Evolutionary conservation across 1,140 invertebrate genomes (phyloP), one percentile per base, ranked within the genome.

Genomic region (Gonioctena quinquepunctata): DNA sequence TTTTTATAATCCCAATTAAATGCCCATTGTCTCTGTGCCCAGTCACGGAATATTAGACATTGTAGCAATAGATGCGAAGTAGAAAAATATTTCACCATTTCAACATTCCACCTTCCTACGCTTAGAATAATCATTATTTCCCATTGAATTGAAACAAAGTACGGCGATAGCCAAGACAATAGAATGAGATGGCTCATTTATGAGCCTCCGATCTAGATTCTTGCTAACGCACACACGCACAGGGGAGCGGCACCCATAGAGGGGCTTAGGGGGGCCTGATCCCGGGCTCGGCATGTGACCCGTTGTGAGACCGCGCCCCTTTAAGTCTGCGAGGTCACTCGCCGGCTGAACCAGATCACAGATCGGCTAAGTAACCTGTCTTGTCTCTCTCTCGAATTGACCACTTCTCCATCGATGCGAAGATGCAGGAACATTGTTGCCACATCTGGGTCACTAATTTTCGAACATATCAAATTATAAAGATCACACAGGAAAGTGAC

Each of bases 361-460:
- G 60, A 62, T 62, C 60, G 60, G 60, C 60, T 62, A 42, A 62
- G 42, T 62, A 62, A 62, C 60, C 60, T 62, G 60, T 62, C 60
- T 62, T 62, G 60, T 62, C 26, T 62, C 26, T 62, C 26, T 62
- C 26, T 27, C 23, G 60, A 62, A 42, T 62, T 62, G 60, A 62
- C 60, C 60, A 62, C 11, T 33, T 11, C 33, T 42, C 33, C 33
- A 42, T 42, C 33, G 33, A 42, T 42, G 33, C 33, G 33, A 42
- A 42, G 33, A 42, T 13, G 33, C 33, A 13, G 33, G 33, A 42
- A 42, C 33, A n/a, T 42, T 42, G 33, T 42, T 42, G 33, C 33
- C 33, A 42, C 11, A 42, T 42, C 33, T 42, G 16, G 8, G 13
- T 42, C 16, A n/a, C 13, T n/a, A 42, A 1, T 21, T 54, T 54